A percentile compares a stretch with the other conserved stretches of the same genome.
These are phyloP conservation scores for Botia kubotai DNA, from an alignment of 2,797 vertebrate genomes.

Conservation along the genomic window DNA sequence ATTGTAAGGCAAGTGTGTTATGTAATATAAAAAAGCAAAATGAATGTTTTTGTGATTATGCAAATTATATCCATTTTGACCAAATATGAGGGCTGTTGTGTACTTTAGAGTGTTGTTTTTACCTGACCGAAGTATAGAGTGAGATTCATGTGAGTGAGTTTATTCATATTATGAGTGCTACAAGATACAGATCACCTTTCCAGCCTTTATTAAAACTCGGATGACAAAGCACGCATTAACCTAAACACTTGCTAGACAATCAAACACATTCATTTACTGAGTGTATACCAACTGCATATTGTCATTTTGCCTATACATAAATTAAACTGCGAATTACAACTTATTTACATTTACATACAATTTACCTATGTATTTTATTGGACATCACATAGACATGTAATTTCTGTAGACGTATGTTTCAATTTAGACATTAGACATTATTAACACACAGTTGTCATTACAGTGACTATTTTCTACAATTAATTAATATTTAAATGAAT, in stretches of 20 bases:
- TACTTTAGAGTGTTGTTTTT: too few species aligned
- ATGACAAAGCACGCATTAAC: neutral
- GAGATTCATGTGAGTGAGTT: too few species aligned
- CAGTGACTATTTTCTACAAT: neutral
- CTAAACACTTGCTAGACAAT: neutral
- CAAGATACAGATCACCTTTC: too few species aligned
- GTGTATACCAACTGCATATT: neutral
- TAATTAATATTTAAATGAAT: neutral
- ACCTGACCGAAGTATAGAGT: too few species aligned
- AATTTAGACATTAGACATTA: neutral
- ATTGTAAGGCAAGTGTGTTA: too few species aligned
- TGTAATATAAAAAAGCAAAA: too few species aligned
- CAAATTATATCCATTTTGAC: too few species aligned
- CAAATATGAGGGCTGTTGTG: too few species aligned
- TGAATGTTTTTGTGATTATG: too few species aligned
- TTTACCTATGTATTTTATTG: neutral
- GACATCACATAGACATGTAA: neutral
- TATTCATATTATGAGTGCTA: too few species aligned
- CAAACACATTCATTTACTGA: neutral
- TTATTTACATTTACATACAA: neutral
- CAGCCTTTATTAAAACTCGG: too few species aligned
- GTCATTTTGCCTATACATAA: neutral
- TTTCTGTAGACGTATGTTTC: neutral
- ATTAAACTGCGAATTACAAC: neutral
- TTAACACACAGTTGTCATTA: neutral